Evolutionary conservation across 2,888 invertebrate species (phyloP).

Genomic region (Cantharis nigra): DNA sequence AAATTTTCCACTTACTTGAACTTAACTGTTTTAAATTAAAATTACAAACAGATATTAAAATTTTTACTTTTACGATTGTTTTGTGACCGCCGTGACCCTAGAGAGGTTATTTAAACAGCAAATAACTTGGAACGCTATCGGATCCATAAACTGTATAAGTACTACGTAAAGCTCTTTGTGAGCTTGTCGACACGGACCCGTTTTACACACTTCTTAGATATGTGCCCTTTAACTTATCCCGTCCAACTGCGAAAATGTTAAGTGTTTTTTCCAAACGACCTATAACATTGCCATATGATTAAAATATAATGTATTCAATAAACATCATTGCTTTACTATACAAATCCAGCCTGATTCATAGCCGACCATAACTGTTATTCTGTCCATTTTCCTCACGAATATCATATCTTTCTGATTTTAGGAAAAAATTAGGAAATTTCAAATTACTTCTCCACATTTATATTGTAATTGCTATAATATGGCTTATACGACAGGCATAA

Average conservation of each 20-base stretch:
- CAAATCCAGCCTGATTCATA: not conserved
- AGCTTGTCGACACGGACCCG: slow-evolving; percentile 29
- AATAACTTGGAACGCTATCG: slow-evolving; percentile 37
- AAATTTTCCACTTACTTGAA: not conserved
- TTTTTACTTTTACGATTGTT: slow-evolving; percentile 26
- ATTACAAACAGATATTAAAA: too few relatives aligned
- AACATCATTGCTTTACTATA: not conserved
- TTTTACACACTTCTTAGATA: slow-evolving; percentile 19
- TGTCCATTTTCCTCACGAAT: too few relatives aligned
- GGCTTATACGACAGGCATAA: not conserved
- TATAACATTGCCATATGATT: slow-evolving; percentile 25
- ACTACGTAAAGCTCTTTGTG: slow-evolving; percentile 43
- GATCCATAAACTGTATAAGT: slow-evolving; percentile 39
- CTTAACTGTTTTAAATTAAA: not conserved
- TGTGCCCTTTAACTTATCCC: slow-evolving; percentile 26
- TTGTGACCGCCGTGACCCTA: slow-evolving; percentile 29
- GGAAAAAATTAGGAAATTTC: too few relatives aligned
- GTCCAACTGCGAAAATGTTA: slow-evolving; percentile 19
- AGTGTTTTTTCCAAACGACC: slow-evolving; percentile 15
- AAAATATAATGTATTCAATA: not conserved
- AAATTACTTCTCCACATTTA: too few relatives aligned
- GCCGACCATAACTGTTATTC: too few relatives aligned
- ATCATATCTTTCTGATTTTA: too few relatives aligned
- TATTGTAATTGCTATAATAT: not conserved
- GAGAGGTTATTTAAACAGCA: slow-evolving; percentile 24